phyloP scores from a whole-genome alignment of 2,888 invertebrate genomes.

The Chymomyza caudatula region DNA sequence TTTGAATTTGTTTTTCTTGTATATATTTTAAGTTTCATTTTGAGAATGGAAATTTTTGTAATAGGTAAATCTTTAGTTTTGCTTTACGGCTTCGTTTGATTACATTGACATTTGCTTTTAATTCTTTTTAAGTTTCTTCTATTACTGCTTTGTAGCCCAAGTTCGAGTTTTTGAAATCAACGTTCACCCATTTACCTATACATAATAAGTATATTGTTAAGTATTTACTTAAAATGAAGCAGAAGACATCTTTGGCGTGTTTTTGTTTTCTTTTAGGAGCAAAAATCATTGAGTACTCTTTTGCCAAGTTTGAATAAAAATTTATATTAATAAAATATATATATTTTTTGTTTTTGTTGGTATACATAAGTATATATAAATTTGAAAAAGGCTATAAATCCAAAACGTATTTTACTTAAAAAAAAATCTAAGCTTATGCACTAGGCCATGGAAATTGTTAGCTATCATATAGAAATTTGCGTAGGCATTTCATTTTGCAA shows the following conservation, averaged over 20 bases:
- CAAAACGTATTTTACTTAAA: conserved; percentile 26
- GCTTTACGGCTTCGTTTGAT: not conserved
- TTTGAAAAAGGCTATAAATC: conserved; percentile 67
- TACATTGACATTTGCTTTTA: not conserved
- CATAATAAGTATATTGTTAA: conserved; percentile 20
- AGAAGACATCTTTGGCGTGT: conserved; percentile 70
- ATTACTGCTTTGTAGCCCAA: not conserved
- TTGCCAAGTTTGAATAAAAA: conserved; percentile 62
- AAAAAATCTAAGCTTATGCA: conserved; percentile 51
- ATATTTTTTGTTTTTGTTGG: conserved; percentile 31
- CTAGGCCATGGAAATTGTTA: conserved; percentile 35
- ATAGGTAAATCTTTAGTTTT: conserved; percentile 25
- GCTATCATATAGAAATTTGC: conserved; percentile 13
- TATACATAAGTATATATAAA: conserved; percentile 49
- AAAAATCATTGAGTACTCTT: conserved; percentile 60
- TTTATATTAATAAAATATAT: conserved; percentile 66
- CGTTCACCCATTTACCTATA: conserved; percentile 23
- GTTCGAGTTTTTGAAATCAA: not conserved
- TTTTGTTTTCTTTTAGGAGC: conserved; percentile 45
- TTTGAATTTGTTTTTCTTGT: conserved; percentile 60
- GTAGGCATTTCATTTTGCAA: not conserved
- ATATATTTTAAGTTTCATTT: conserved; percentile 48
- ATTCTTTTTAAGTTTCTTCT: not conserved
- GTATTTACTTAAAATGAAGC: conserved; percentile 61
- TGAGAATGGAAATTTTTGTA: conserved; percentile 31